Percentiles rank a stretch among this genome's conserved stretches.
Conservation (phyloP, 2,113 vertebrate species). For the Psittacus erithacus region DNA sequence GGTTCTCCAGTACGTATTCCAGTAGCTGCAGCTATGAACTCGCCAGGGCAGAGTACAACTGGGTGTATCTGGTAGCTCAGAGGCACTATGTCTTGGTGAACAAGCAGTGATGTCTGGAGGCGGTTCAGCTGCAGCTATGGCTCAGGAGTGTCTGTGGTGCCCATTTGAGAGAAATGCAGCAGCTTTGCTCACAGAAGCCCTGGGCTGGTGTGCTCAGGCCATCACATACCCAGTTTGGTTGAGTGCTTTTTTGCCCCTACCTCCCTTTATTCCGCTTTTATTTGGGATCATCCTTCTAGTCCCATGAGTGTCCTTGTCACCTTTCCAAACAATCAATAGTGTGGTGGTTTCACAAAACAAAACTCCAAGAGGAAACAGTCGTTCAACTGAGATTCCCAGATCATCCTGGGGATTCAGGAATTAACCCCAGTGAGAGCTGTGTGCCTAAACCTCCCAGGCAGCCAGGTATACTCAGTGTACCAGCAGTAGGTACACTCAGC, state of each 20-base stretch:
- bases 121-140: background rate
- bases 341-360: background rate
- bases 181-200: background rate
- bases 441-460: background rate
- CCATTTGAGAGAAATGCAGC: background rate
- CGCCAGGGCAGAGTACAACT: background rate
- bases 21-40: background rate
- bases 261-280: background rate
- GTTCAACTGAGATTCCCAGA: background rate
- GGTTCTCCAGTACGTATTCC: background rate
- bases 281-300: background rate
- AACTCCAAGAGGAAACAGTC: background rate
- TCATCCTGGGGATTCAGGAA: background rate
- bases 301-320: background rate
- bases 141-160: background rate
- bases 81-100: background rate
- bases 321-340: background rate
- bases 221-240: background rate
- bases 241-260: background rate
- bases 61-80: background rate
- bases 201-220: background rate
- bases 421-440: background rate
- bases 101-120: background rate
- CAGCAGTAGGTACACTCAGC: background rate
- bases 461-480: background rate